A percentile compares a stretch with the other conserved stretches of the same genome.
Evolutionary conservation across 2,888 invertebrate species (phyloP).

Genomic region (Andrena hattorfiana): DNA sequence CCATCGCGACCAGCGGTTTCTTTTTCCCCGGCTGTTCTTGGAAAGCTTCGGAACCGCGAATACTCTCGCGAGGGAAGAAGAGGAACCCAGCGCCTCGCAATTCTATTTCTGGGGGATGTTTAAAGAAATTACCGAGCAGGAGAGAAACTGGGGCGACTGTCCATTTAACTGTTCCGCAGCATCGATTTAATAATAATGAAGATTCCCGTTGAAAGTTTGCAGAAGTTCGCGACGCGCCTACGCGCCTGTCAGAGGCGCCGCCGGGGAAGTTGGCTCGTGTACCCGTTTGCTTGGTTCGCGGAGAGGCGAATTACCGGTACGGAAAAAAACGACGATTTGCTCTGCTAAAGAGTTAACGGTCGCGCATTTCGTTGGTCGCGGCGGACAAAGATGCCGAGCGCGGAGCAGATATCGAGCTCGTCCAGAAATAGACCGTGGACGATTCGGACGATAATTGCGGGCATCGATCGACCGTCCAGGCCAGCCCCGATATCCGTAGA

Average conservation of each 20-base stretch:
- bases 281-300: too few relatives aligned
- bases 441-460: constrained; percentile 49
- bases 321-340: constrained; percentile 1
- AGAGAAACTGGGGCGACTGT: background rate
- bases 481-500: constrained; percentile 54
- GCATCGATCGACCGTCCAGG: constrained; percentile 53
- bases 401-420: background rate
- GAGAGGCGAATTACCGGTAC: constrained; percentile 11
- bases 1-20: background rate
- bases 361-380: background rate
- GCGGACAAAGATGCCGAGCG: constrained; percentile 10
- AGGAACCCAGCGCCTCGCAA: too few relatives aligned
- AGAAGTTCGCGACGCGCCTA: background rate
- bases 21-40: background rate
- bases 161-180: constrained; percentile 6
- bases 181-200: background rate
- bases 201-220: background rate
- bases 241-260: too few relatives aligned
- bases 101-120: too few relatives aligned
- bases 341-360: constrained; percentile 22
- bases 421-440: constrained; percentile 42
- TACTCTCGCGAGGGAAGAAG: too few relatives aligned
- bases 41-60: too few relatives aligned
- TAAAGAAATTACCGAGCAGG: background rate
- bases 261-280: too few relatives aligned